phyloP scores from a whole-genome alignment of 2,113 vertebrate genomes.

The Toxotes chatareus region DNA sequence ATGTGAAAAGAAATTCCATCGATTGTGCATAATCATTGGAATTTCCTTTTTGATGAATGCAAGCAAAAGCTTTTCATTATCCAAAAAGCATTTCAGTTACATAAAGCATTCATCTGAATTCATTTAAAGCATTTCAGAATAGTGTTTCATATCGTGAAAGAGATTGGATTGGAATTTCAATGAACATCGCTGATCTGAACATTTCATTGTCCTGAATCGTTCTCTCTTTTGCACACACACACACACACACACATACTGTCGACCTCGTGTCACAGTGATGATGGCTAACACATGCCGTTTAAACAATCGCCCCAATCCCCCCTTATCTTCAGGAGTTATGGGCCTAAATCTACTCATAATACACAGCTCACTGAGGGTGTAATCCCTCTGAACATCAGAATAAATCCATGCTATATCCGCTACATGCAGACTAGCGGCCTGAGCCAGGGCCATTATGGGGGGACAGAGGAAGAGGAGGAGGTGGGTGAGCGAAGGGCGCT shows the following conservation, averaged over 20 bases:
- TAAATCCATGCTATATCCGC: constrained; percentile 81
- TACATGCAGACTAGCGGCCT: constrained; percentile 67
- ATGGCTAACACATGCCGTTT: constrained; percentile 75
- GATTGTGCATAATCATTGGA: constrained; percentile 57
- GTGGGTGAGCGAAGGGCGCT: constrained; percentile 48
- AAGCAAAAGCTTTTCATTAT: constrained; percentile 72
- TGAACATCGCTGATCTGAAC: constrained; percentile 49
- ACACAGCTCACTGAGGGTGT: constrained; percentile 76
- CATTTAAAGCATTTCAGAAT: constrained; percentile 60
- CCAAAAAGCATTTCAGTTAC: constrained; percentile 66
- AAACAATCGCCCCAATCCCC: constrained; percentile 82
- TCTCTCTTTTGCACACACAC: constrained; percentile 12
- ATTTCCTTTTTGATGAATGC: constrained; percentile 70
- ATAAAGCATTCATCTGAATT: constrained; percentile 72
- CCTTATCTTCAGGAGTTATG: constrained; percentile 82
- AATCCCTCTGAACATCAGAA: constrained; percentile 82
- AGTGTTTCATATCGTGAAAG: constrained; percentile 47
- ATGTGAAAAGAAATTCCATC: constrained; percentile 62
- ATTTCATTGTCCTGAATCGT: constrained; percentile 48
- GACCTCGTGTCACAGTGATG: constrained; percentile 34
- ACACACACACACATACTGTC: neutral
- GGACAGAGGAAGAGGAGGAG: constrained; percentile 50
- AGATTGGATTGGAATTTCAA: constrained; percentile 68
- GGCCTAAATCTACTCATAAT: constrained; percentile 83
- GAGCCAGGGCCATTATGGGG: constrained; percentile 73